Evolutionary conservation across 2,113 vertebrate species (phyloP).

Genomic region (Cyanoliseus patagonus): DNA sequence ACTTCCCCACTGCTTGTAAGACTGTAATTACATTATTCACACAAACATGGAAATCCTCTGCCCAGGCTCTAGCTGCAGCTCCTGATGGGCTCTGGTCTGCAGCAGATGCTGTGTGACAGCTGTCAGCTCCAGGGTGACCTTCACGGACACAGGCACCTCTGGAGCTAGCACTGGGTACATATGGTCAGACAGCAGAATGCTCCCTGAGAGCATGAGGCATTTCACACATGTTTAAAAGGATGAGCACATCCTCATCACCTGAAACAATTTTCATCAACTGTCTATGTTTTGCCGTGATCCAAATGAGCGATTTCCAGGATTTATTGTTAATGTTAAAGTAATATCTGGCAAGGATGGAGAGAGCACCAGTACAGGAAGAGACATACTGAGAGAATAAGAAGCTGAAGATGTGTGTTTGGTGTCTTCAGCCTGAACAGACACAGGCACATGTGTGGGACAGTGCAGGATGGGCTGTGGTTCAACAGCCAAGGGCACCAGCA

Average conservation of each 20-base stretch:
- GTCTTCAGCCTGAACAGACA: too few relatives aligned
- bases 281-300: too few relatives aligned
- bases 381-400: too few relatives aligned
- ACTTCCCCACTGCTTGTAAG: not conserved
- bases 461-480: not conserved
- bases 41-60: not conserved
- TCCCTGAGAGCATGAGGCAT: not conserved
- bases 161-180: not conserved
- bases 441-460: too few relatives aligned
- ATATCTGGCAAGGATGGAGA: not conserved
- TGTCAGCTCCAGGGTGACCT: not conserved
- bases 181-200: not conserved
- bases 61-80: not conserved
- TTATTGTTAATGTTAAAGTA: not conserved
- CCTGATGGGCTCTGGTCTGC: not conserved
- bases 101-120: not conserved
- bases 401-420: too few relatives aligned
- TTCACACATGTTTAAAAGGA: not conserved
- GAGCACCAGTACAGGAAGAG: not conserved
- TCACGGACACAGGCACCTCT: not conserved
- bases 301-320: too few relatives aligned
- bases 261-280: too few relatives aligned
- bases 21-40: not conserved
- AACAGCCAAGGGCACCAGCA: not conserved
- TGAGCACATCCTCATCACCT: too few relatives aligned